Percentiles rank a stretch among this genome's conserved stretches.
phyloP scores from a whole-genome alignment of 30 jellyfish, hydroid and myxozoan species.

The Turritopsis dohrnii region DNA sequence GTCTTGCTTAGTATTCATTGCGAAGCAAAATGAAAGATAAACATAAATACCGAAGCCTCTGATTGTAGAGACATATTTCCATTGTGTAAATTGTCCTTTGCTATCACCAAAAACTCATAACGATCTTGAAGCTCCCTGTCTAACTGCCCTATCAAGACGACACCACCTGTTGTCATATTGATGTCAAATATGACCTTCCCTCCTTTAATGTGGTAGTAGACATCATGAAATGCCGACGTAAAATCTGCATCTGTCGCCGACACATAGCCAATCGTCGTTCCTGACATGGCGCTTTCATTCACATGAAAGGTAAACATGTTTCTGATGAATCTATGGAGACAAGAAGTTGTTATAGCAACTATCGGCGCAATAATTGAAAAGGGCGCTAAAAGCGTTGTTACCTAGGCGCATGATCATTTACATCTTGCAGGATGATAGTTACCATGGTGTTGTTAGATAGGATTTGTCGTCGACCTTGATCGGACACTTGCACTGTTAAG shows the following conservation, averaged over 20 bases:
- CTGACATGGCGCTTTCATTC: neutral
- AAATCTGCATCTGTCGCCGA: neutral
- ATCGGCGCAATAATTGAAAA: neutral
- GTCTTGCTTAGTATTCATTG: too few relatives aligned
- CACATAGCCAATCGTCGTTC: neutral
- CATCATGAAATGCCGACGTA: neutral
- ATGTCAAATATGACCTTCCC: neutral
- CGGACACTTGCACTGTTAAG: slow-evolving; percentile 5
- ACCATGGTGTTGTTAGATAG: neutral
- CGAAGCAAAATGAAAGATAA: too few relatives aligned
- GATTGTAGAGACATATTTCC: neutral
- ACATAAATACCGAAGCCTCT: neutral
- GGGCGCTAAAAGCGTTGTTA: neutral
- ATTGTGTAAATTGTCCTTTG: neutral
- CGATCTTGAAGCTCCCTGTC: neutral
- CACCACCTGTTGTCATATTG: neutral
- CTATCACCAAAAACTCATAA: neutral
- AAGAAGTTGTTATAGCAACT: too few relatives aligned
- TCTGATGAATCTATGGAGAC: neutral
- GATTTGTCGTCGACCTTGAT: neutral
- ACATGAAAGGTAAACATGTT: neutral
- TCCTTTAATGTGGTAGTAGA: neutral
- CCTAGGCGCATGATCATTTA: neutral
- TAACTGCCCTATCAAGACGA: neutral
- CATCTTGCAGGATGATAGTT: neutral